A percentile compares a stretch with the other conserved stretches of the same genome.
Conservation (phyloP, 2,888 invertebrate genomes). For the Oscheius myriophilus region DNA sequence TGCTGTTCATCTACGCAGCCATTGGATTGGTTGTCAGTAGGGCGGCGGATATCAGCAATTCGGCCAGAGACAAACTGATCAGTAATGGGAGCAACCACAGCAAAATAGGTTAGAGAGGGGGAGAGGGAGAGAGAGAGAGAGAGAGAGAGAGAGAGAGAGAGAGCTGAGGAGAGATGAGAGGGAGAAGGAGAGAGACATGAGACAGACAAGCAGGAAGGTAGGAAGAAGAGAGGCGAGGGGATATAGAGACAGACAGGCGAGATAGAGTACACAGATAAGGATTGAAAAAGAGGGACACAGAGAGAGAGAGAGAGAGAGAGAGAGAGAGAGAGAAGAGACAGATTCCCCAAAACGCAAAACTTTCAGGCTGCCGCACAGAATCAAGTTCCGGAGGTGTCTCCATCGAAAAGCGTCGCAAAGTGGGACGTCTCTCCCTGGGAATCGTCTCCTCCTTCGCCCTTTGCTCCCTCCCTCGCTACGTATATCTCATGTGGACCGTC, state of each 20-base stretch:
- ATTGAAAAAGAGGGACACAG: no score
- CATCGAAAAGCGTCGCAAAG: conserved; percentile 49
- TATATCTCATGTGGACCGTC: conserved; percentile 74
- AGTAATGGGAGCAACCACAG: conserved; percentile 28
- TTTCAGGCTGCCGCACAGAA: conserved; percentile 46
- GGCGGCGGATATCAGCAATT: conserved; percentile 47
- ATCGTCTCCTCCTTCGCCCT: conserved; percentile 88
- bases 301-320: no score
- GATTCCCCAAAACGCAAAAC: not conserved
- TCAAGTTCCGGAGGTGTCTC: conserved; percentile 49
- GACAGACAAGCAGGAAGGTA: not conserved
- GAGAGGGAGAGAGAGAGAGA: no score
- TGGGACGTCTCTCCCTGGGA: conserved; percentile 87
- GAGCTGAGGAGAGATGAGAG: not conserved
- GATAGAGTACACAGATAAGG: no score
- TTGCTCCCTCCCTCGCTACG: conserved; percentile 89
- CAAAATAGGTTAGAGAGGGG: conserved; percentile 8
- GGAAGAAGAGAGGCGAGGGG: no score
- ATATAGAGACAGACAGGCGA: no score
- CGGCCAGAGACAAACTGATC: conserved; percentile 47
- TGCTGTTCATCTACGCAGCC: conserved; percentile 71
- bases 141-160: no score
- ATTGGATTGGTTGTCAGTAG: conserved; percentile 70
- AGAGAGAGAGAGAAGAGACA: not conserved
- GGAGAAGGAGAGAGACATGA: not conserved